A percentile compares a stretch with the other conserved stretches of the same genome.
Conservation (phyloP, 1,140 invertebrate species). For the Manduca sexta region DNA sequence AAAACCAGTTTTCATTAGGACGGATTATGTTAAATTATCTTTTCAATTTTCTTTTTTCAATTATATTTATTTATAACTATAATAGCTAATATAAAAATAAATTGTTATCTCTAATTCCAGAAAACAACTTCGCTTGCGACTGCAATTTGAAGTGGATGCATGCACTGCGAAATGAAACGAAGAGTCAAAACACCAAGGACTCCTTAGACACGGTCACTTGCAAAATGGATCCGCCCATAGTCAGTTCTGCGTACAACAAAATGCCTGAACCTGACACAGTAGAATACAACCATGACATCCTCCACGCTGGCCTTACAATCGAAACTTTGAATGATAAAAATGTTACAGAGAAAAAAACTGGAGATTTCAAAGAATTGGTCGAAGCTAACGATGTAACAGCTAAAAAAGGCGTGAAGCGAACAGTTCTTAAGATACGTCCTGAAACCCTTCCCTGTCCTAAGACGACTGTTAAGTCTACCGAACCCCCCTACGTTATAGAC, state of each 20-base stretch:
- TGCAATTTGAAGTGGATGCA: constrained; percentile 86
- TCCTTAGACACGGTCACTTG: constrained; percentile 80
- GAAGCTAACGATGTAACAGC: constrained; percentile 18
- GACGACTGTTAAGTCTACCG: constrained; percentile 48
- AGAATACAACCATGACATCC: constrained; percentile 42
- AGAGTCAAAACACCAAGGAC: constrained; percentile 77
- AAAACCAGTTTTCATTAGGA: too few species aligned
- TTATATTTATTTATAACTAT: too few species aligned
- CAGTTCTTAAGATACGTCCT: constrained; percentile 53
- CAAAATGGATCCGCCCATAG: constrained; percentile 73
- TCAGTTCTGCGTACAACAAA: constrained; percentile 59
- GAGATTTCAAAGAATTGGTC: constrained; percentile 23
- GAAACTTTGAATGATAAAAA: constrained; percentile 46
- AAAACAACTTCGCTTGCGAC: constrained; percentile 86
- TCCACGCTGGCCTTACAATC: constrained; percentile 35
- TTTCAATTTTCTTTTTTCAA: too few species aligned
- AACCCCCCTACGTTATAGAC: constrained; percentile 45
- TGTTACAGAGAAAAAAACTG: constrained; percentile 38
- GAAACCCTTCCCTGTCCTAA: constrained; percentile 53
- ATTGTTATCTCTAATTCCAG: constrained; percentile 71
- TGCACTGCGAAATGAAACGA: constrained; percentile 81
- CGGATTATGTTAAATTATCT: too few species aligned
- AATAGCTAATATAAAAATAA: too few species aligned
- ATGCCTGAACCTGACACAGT: constrained; percentile 38
- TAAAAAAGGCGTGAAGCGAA: constrained; percentile 51